These are phyloP conservation scores for Petrocephalus zakoni DNA, from an alignment of 2,113 vertebrate species.

Conservation along the genomic window DNA sequence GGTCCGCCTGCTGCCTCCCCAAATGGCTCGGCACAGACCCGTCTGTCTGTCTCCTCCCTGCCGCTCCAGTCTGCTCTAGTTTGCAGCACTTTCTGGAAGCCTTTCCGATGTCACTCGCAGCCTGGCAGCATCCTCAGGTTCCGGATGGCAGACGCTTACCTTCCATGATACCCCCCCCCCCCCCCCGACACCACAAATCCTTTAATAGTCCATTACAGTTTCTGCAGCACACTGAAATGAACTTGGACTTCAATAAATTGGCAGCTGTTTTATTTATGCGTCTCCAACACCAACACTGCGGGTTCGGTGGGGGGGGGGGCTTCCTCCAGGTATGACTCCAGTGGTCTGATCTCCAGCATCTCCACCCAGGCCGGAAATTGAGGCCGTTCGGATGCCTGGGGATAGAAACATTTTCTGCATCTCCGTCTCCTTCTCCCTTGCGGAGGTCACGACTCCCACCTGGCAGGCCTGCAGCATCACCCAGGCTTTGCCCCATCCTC, in stretches of 20 bases:
- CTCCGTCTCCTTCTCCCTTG: neutral
- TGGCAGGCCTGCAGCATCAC: neutral
- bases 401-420: neutral
- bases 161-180: neutral
- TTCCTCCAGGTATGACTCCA: neutral
- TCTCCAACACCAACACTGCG: neutral
- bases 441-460: neutral
- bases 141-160: neutral
- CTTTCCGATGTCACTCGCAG: neutral
- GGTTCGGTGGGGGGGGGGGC: neutral
- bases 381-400: neutral
- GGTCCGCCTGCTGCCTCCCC: neutral
- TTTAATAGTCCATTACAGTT: neutral
- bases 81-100: neutral
- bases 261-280: neutral
- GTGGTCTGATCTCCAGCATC: neutral
- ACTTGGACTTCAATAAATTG: neutral
- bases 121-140: neutral
- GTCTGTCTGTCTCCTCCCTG: conserved; percentile 17
- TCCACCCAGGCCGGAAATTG: neutral
- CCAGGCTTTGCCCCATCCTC: neutral
- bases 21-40: neutral
- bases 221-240: neutral
- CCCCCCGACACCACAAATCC: neutral
- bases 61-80: neutral